Evolutionary conservation across 1,140 invertebrate species (phyloP), one percentile per base, ranked within the genome.

Genomic region (Rhagoletis pomonella): DNA sequence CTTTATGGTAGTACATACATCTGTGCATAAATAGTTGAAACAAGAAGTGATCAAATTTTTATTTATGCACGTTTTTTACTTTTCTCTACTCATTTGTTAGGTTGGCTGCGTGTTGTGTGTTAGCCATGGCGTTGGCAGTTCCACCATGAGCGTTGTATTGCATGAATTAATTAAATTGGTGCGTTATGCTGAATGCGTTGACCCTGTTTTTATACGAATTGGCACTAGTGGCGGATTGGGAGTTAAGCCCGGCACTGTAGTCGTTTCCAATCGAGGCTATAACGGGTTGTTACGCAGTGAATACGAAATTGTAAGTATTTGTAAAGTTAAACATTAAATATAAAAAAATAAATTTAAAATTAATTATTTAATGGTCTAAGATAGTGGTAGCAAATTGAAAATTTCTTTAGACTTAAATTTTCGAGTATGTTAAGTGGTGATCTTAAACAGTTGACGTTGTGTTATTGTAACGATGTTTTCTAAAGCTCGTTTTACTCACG

Each of bases 161-260:
- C 97, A 99, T 90, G 98, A 99, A 94, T 93, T 98, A 4, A 96
- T 99, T 88, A 99, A 99, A 93, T 93, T 99, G 87, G 96, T 99
- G 94, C 96, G 97, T 92, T 97, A 99, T 92, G 98, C 98, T 19
- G 95, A 95, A 90, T 97, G 97, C 50, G 95, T 95, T 65, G 97
- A 98, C 93, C 97, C 98, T 0, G 94, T 97, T 4, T 98, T 99
- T 94, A 96, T 99, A 92, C 95, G 98, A 59, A 96, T 99, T 87
- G 98, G 98, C 50, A 99, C 98, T 0, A 97, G 97, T 89, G 98
- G 98, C 3, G 98, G 98, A 10, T 94, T 99, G 86, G 98, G 97
- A 87, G 93, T 98, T 19, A 96, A 97, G 88, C 96, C 96, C 0
- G 98, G 98, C 2, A 97, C 97, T 39, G 96, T 98, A 7, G 95